Conservation (phyloP, 2,797 vertebrate species). For the Rallus crepitans region DNA sequence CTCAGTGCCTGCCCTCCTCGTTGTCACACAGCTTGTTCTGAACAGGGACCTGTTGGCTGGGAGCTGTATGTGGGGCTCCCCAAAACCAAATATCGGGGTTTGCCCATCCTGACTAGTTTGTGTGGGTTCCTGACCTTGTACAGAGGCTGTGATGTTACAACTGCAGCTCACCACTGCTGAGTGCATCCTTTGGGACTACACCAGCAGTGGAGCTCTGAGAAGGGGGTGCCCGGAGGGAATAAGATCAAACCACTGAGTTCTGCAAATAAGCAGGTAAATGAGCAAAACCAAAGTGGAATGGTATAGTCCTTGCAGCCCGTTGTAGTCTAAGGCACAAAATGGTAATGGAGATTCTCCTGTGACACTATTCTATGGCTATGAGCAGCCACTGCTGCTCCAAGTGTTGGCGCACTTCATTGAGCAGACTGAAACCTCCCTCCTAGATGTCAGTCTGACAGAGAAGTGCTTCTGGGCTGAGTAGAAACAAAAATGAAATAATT, state of each 20-base stretch:
- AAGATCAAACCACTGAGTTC: background rate
- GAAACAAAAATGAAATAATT: slow-evolving; percentile 11
- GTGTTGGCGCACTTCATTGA: background rate
- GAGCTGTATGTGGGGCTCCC: background rate
- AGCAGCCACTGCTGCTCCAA: background rate
- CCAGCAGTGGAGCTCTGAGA: background rate
- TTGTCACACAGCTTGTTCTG: background rate
- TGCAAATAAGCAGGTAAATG: background rate
- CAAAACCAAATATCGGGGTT: background rate
- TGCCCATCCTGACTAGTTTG: background rate
- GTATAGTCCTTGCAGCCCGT: background rate
- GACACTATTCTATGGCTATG: background rate
- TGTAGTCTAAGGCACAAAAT: background rate
- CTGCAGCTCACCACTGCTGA: fast-evolving
- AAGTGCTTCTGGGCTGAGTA: background rate
- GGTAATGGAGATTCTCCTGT: background rate
- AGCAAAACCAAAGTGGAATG: background rate
- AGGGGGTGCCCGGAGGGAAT: background rate
- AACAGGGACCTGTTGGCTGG: background rate
- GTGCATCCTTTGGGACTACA: background rate
- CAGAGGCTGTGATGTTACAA: background rate
- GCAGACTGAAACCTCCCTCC: background rate
- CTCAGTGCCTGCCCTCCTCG: background rate
- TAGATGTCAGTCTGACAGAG: background rate
- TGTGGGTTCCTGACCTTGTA: background rate